phyloP scores from a whole-genome alignment of 1,140 invertebrate genomes.

The Drosophila tropicalis region DNA sequence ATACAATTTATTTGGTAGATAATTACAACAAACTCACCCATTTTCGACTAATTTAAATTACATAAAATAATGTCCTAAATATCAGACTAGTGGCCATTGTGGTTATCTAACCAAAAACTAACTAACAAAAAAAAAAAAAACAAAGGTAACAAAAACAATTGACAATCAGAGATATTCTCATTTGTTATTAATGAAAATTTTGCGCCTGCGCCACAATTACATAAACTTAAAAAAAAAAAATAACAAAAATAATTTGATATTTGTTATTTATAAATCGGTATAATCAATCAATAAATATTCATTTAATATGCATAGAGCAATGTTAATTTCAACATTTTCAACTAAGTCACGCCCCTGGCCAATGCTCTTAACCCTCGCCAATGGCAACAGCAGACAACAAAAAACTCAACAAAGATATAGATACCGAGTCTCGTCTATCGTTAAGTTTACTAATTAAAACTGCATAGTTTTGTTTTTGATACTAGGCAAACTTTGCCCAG shows the following conservation, averaged over 20 bases:
- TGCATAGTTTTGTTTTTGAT: conserved; percentile 7
- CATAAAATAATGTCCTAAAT: conserved; percentile 44
- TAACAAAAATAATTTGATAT: not conserved
- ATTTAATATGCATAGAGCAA: conserved; percentile 33
- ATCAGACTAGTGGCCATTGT: conserved; percentile 41
- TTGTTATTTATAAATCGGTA: conserved; percentile 18
- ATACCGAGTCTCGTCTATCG: conserved; percentile 1
- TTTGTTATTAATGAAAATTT: conserved; percentile 27
- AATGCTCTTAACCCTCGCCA: conserved; percentile 17
- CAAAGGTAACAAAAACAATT: not conserved
- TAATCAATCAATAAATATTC: conserved; percentile 27
- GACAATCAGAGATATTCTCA: conserved; percentile 12
- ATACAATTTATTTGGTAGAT: conserved; percentile 62
- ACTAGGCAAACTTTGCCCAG: conserved; percentile 28
- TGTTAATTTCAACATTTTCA: conserved; percentile 53
- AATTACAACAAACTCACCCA: conserved; percentile 51
- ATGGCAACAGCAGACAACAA: not conserved
- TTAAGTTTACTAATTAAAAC: conserved; percentile 49
- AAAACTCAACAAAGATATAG: no score
- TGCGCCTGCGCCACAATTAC: not conserved
- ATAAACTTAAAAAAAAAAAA: conserved; percentile 5
- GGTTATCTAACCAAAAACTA: conserved; percentile 15
- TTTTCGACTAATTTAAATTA: conserved; percentile 55
- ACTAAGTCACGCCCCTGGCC: conserved; percentile 35
- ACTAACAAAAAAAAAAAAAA: not conserved